Percentiles rank a stretch among this genome's conserved stretches.
phyloP scores from a whole-genome alignment of 92 coral and sea anemone species.

The Epizoanthus rinbou region DNA sequence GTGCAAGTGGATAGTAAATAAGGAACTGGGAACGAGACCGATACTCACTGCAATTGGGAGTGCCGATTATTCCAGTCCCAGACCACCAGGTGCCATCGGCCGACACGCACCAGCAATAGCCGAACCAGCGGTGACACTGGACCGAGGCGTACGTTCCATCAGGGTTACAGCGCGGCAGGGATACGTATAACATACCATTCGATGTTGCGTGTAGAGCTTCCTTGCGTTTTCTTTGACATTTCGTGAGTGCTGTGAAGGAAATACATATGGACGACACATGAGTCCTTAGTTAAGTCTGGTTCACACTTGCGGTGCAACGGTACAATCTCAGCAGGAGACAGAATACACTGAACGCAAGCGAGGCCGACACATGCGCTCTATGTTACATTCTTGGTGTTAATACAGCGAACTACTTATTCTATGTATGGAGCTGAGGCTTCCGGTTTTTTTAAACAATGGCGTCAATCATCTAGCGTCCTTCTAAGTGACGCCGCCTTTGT shows the following conservation, averaged over 20 bases:
- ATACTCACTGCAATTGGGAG: background rate
- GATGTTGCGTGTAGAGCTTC: background rate
- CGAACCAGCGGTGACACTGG: constrained; percentile 5
- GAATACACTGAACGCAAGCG: too few species aligned
- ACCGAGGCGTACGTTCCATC: background rate
- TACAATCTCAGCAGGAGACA: too few species aligned
- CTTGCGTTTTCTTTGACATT: background rate
- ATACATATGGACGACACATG: background rate
- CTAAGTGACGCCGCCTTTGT: too few species aligned
- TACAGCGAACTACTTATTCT: too few species aligned
- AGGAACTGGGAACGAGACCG: background rate
- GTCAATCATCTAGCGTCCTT: too few species aligned
- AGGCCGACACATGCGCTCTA: too few species aligned
- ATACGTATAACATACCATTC: background rate
- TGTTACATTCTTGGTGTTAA: too few species aligned
- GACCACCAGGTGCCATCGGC: background rate
- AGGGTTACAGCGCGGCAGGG: constrained; percentile 1
- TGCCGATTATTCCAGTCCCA: constrained; percentile 4
- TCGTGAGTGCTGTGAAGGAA: constrained; percentile 3
- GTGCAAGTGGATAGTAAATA: background rate
- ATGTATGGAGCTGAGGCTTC: too few species aligned
- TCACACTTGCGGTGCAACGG: too few species aligned
- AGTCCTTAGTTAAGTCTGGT: too few species aligned
- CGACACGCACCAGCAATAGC: constrained; percentile 1
- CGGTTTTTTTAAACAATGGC: too few species aligned